These are phyloP conservation scores for Apotomis capreana DNA, from an alignment of 2,888 invertebrate species.

Conservation along the genomic window DNA sequence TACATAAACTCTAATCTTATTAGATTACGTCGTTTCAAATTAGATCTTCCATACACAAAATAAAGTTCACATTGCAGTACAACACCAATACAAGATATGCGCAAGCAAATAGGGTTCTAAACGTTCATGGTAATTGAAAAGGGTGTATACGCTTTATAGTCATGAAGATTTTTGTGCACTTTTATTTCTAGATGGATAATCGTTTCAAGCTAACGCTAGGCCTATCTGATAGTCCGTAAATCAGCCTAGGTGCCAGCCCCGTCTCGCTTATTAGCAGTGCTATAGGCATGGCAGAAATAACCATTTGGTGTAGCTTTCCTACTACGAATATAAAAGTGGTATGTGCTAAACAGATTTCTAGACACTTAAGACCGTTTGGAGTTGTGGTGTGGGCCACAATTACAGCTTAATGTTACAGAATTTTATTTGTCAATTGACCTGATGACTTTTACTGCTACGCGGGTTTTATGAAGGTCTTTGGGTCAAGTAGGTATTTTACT, in stretches of 20 bases:
- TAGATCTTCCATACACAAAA: not conserved
- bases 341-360: not conserved
- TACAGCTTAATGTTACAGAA: not conserved
- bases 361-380: not conserved
- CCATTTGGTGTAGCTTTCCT: not conserved
- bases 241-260: constrained; percentile 19
- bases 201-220: not conserved
- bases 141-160: not conserved
- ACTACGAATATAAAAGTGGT: not conserved
- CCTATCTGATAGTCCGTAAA: constrained; percentile 34
- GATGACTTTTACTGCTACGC: not conserved
- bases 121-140: not conserved
- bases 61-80: not conserved
- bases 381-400: not conserved
- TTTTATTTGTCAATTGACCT: constrained; percentile 1
- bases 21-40: not conserved
- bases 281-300: constrained; percentile 3
- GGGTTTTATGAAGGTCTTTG: not conserved
- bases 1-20: not conserved
- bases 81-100: not conserved
- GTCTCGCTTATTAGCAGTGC: constrained; percentile 26
- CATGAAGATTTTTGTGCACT: not conserved
- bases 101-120: not conserved
- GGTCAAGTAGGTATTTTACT: not conserved
- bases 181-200: constrained; percentile 2